These are phyloP conservation scores for Darevskia nairensis DNA, from an alignment of 2,797 vertebrate genomes.

Conservation along the genomic window DNA sequence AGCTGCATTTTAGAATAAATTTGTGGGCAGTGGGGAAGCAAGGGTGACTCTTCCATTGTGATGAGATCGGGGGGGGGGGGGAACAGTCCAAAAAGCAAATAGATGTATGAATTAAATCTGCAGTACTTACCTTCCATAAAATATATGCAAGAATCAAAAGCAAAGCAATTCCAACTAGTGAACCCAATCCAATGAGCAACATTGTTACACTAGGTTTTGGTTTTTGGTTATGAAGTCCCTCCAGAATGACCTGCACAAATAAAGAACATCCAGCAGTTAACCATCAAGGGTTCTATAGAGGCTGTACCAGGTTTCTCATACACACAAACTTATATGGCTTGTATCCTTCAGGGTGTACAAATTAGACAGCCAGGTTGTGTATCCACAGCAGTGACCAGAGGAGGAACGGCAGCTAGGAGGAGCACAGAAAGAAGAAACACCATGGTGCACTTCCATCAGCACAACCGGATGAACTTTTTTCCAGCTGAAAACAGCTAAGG, in stretches of 20 bases:
- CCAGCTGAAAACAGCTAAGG: too few species aligned
- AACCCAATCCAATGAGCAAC: conserved; percentile 85
- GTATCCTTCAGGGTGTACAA: too few species aligned
- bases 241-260: conserved; percentile 83
- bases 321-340: too few species aligned
- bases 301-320: too few species aligned
- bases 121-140: conserved; percentile 89
- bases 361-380: too few species aligned
- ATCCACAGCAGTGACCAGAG: too few species aligned
- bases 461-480: too few species aligned
- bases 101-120: not conserved
- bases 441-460: too few species aligned
- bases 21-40: not conserved
- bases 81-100: not conserved
- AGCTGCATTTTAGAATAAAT: not conserved
- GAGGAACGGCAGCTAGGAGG: too few species aligned
- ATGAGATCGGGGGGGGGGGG: not conserved
- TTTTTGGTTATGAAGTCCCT: conserved; percentile 88
- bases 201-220: conserved; percentile 80
- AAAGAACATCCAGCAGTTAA: conserved; percentile 5
- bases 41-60: not conserved
- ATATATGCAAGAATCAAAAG: conserved; percentile 85
- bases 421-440: too few species aligned
- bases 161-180: conserved; percentile 85
- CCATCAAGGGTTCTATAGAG: too few species aligned